A percentile compares a stretch with the other conserved stretches of the same genome.
Conservation (phyloP, 2,888 invertebrate species). For the Dryobotodes eremita region DNA sequence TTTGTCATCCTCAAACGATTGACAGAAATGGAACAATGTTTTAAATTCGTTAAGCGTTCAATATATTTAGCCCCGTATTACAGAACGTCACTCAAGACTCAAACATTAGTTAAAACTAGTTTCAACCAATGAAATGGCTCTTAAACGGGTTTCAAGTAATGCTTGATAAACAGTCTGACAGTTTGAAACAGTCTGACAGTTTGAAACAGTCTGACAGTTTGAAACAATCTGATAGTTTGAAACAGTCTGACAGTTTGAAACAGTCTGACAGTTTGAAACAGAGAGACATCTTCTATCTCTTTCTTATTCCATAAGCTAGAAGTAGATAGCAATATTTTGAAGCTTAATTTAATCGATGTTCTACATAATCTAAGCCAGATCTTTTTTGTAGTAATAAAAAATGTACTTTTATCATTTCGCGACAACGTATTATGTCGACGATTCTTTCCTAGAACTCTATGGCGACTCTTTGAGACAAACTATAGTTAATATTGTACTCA, state of each 20-base stretch:
- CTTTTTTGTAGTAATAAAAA: not conserved
- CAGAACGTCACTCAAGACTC: too few species aligned
- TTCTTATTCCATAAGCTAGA: not conserved
- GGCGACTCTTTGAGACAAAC: slow-evolving; percentile 42
- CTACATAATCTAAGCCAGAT: not conserved
- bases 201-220: not conserved
- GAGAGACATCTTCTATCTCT: not conserved
- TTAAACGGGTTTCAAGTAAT: too few species aligned
- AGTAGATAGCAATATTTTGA: not conserved
- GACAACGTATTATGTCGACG: not conserved
- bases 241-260: not conserved
- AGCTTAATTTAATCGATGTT: not conserved
- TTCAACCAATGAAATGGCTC: too few species aligned
- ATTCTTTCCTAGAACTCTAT: slow-evolving; percentile 5
- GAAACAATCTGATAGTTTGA: not conserved
- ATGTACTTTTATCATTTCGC: not conserved
- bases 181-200: not conserved
- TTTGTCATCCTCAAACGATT: too few species aligned
- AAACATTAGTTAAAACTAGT: too few species aligned
- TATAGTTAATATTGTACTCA: slow-evolving; percentile 54
- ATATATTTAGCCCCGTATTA: too few species aligned
- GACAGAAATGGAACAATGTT: too few species aligned
- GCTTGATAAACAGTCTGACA: not conserved
- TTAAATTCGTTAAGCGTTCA: too few species aligned
- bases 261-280: not conserved